These are phyloP conservation scores for Rhinichthys osculus DNA, from an alignment of 2,797 vertebrate genomes.

Conservation along the genomic window DNA sequence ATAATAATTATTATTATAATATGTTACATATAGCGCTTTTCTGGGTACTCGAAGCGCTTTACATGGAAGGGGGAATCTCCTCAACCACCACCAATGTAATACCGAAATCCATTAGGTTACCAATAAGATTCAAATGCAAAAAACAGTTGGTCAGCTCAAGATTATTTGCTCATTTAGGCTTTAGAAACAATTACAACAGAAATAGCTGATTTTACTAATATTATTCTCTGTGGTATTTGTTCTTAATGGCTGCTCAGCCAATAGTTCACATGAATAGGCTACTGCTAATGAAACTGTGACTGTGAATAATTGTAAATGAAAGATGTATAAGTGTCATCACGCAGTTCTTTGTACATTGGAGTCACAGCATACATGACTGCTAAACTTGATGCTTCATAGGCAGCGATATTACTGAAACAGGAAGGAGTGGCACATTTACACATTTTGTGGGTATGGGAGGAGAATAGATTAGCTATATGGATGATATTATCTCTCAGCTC, in stretches of 20 bases:
- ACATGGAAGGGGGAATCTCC: no score
- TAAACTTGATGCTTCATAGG: slow-evolving; percentile 4
- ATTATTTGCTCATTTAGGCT: background rate
- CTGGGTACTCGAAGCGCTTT: no score
- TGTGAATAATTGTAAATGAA: background rate
- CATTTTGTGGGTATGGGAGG: slow-evolving; percentile 10
- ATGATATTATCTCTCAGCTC: slow-evolving; percentile 10
- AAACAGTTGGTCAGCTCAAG: background rate
- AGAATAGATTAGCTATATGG: background rate
- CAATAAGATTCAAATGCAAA: background rate
- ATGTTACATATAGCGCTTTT: no score
- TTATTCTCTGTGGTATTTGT: background rate
- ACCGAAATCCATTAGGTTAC: background rate
- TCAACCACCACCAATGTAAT: no score
- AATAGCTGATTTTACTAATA: background rate
- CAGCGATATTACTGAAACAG: slow-evolving; percentile 19
- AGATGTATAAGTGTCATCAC: background rate
- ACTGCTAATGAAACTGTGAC: background rate
- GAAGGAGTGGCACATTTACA: background rate
- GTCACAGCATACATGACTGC: background rate
- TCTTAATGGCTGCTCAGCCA: background rate
- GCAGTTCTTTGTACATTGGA: background rate
- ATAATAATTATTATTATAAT: no score
- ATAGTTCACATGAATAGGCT: background rate
- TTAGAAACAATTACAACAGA: background rate